These are phyloP conservation scores for Laspeyria flexula DNA, from an alignment of 2,888 invertebrate species.

Conservation along the genomic window DNA sequence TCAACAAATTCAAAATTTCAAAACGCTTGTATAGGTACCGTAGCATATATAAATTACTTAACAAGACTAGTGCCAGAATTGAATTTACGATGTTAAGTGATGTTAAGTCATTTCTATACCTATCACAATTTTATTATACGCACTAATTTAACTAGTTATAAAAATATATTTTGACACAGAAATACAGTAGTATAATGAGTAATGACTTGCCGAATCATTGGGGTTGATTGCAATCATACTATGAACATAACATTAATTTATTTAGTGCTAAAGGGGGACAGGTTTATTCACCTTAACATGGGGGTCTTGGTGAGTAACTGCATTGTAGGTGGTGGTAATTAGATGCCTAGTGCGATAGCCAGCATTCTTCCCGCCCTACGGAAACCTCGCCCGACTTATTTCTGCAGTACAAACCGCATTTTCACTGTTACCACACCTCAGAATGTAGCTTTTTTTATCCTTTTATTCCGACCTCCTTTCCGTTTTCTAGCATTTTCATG, in stretches of 20 bases:
- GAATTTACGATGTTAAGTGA: too few relatives aligned
- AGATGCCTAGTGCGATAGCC: conserved; percentile 76
- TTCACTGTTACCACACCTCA: conserved; percentile 55
- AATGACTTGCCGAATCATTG: conserved; percentile 8
- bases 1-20: too few relatives aligned
- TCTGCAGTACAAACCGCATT: conserved; percentile 66
- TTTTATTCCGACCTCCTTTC: conserved; percentile 48
- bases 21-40: too few relatives aligned
- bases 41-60: too few relatives aligned
- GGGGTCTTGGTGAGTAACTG: conserved; percentile 54
- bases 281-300: conserved; percentile 60
- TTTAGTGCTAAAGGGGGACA: conserved; percentile 60
- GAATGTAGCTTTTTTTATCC: conserved; percentile 53
- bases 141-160: too few relatives aligned
- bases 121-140: too few relatives aligned
- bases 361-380: conserved; percentile 56
- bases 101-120: too few relatives aligned
- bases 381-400: conserved; percentile 52
- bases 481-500: conserved; percentile 36
- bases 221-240: conserved; percentile 23
- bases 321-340: conserved; percentile 67
- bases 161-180: background rate
- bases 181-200: background rate
- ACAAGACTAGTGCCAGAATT: too few relatives aligned
- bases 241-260: conserved; percentile 27